Evolutionary conservation across 2,797 vertebrate species (phyloP), one percentile per base, ranked within the genome.

Genomic region (Botia almorhae): DNA sequence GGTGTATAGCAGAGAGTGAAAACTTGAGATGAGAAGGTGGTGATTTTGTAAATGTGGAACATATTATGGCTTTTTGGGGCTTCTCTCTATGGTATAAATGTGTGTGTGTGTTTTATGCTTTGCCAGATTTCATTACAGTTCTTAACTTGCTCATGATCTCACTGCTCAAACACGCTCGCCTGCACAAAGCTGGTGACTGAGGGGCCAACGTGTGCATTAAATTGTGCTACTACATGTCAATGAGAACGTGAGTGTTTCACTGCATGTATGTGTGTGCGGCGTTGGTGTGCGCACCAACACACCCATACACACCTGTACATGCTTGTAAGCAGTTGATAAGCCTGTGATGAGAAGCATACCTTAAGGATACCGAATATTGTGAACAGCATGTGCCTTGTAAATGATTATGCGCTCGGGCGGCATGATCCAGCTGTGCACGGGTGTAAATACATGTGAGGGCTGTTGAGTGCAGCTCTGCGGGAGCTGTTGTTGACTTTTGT

Each of bases 81-180:
- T 63, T 88, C 65, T 88, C 65, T 76, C 12, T 39, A 2, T n/a
- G 51, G n/a, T 39, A 55, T 70, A 43, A 70, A 39, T 51, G 67
- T 48, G 65, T 64, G 53, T 21, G 69, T 74, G 63, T 67, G 77
- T 56, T 21, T 68, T 36, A 77, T 14, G 13, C 78, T 86, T 90
- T 94, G 93, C 94, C 94, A 95, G 93, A 90, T 93, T 93, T 93
- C 89, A 94, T 94, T 94, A 94, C 93, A 91, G 89, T 89, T 91
- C 91, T 92, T 94, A 91, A 90, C 88, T 90, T 80, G 80, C 87
- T 86, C 83, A 91, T 96, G 94, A 96, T 93, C 93, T 96, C 95
- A 96, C 86, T 85, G 90, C 90, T 91, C 89, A 92, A 89, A 92
- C 87, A 93, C 81, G 94, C 88, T 93, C 87, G 91, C 93, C 92